A percentile compares a stretch with the other conserved stretches of the same genome.
Evolutionary conservation across 2,797 vertebrate species (phyloP).

Genomic region (Amblyopsis hoosieri): DNA sequence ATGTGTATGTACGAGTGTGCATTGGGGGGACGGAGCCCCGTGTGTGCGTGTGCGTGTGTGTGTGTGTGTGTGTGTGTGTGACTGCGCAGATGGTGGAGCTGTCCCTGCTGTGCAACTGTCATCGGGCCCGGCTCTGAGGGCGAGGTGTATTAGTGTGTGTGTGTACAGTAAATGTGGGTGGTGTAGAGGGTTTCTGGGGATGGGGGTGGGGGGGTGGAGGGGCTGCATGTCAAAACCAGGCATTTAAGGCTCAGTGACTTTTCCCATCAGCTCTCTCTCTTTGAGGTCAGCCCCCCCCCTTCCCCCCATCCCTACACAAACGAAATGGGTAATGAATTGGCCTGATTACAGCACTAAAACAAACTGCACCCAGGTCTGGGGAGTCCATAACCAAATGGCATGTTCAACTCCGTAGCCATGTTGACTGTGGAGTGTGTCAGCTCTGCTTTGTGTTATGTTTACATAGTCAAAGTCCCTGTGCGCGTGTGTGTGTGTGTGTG

Average conservation of each 20-base stretch:
- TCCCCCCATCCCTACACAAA: conserved; percentile 29
- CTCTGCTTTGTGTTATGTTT: too few relatives aligned
- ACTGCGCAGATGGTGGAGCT: conserved; percentile 78
- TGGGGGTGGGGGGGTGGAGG: conserved; percentile 34
- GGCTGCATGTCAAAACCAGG: conserved; percentile 55
- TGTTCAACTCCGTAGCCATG: too few relatives aligned
- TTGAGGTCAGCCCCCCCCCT: conserved; percentile 34
- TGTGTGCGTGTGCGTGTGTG: conserved; percentile 23
- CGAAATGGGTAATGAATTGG: conserved; percentile 37
- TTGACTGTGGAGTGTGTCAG: too few relatives aligned
- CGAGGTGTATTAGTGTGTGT: conserved; percentile 36
- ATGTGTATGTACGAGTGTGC: conserved; percentile 5
- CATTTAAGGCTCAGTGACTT: conserved; percentile 63
- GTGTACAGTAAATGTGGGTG: conserved; percentile 27
- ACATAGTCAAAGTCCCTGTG: conserved; percentile 23
- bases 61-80: conserved; percentile 35
- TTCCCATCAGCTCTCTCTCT: conserved; percentile 27
- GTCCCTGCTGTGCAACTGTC: conserved; percentile 77
- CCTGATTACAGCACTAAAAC: conserved; percentile 40
- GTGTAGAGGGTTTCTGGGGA: neutral
- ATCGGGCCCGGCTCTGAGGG: conserved; percentile 61
- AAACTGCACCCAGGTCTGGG: conserved; percentile 25
- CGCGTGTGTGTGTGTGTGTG: conserved; percentile 32
- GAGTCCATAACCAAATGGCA: neutral
- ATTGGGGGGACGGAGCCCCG: neutral